Evolutionary conservation across 2,888 invertebrate species (phyloP).

Genomic region (Dryobotodes eremita): DNA sequence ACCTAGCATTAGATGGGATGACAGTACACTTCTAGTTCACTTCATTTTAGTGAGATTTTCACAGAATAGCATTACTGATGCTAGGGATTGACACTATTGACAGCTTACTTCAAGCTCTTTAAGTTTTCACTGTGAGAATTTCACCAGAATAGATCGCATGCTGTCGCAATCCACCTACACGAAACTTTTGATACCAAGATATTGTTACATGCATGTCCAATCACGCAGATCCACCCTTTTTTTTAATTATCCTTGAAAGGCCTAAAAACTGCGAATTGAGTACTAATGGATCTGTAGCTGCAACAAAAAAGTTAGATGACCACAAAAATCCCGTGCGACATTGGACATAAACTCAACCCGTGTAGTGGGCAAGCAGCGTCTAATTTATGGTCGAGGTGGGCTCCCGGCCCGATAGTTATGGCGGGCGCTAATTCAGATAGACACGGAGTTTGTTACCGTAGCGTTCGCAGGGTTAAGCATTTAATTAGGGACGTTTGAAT

Average conservation of each 20-base stretch:
- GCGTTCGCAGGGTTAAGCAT: conserved; percentile 66
- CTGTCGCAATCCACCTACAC: neutral
- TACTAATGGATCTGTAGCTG: neutral
- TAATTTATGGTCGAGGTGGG: conserved; percentile 89
- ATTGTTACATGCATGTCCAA: neutral
- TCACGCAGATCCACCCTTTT: neutral
- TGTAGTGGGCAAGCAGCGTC: conserved; percentile 85
- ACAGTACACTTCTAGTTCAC: neutral
- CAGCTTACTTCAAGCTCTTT: neutral
- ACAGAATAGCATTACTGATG: neutral
- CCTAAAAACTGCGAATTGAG: neutral
- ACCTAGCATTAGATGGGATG: neutral
- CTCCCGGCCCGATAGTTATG: conserved; percentile 85
- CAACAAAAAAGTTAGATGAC: neutral
- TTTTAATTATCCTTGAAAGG: neutral
- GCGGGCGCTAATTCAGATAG: conserved; percentile 85
- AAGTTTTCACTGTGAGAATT: neutral
- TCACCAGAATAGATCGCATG: neutral
- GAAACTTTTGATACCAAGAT: neutral
- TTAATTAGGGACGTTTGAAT: conserved; percentile 65
- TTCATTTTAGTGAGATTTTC: neutral
- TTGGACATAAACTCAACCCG: conserved; percentile 77
- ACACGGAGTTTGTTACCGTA: conserved; percentile 72
- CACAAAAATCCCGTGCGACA: conserved; percentile 62
- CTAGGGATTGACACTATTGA: neutral